These are phyloP conservation scores for Isotomurus palustris DNA, from an alignment of 2,888 invertebrate species.

Conservation along the genomic window DNA sequence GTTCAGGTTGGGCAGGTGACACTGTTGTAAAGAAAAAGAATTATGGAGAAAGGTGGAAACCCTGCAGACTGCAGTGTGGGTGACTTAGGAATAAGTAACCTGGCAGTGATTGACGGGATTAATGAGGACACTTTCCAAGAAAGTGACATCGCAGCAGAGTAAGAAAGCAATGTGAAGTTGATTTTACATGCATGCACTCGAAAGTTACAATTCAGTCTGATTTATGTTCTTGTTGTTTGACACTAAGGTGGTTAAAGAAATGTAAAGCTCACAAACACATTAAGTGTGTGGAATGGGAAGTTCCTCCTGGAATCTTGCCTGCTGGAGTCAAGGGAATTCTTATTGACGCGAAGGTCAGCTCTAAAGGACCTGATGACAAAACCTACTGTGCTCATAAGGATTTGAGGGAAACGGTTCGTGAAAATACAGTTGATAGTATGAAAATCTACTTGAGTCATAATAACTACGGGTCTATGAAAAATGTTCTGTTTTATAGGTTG, in stretches of 20 bases:
- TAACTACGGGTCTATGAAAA: background rate
- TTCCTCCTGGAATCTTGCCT: slow-evolving; percentile 41
- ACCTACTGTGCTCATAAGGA: slow-evolving; percentile 49
- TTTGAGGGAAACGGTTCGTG: slow-evolving; percentile 48
- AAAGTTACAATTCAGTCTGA: too few relatives aligned
- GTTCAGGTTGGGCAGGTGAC: too few relatives aligned
- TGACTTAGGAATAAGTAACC: too few relatives aligned
- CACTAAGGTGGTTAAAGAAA: slow-evolving; percentile 39
- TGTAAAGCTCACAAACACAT: slow-evolving; percentile 28
- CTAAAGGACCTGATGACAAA: slow-evolving; percentile 49
- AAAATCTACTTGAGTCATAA: background rate
- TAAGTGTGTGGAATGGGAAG: slow-evolving; percentile 32
- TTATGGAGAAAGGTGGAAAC: too few relatives aligned
- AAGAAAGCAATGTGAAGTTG: too few relatives aligned
- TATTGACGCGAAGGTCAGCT: slow-evolving; percentile 44
- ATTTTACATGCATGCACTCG: too few relatives aligned
- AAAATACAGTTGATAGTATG: background rate
- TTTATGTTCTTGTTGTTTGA: too few relatives aligned
- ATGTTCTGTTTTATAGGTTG: slow-evolving; percentile 48
- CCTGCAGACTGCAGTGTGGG: too few relatives aligned
- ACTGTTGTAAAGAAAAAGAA: too few relatives aligned
- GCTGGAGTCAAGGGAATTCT: slow-evolving; percentile 32
- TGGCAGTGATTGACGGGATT: too few relatives aligned
- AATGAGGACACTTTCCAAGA: too few relatives aligned
- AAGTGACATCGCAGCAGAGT: too few relatives aligned